Base-by-base conservation (phyloP, 2,797 vertebrate genomes). In the Morus bassanus region DNA sequence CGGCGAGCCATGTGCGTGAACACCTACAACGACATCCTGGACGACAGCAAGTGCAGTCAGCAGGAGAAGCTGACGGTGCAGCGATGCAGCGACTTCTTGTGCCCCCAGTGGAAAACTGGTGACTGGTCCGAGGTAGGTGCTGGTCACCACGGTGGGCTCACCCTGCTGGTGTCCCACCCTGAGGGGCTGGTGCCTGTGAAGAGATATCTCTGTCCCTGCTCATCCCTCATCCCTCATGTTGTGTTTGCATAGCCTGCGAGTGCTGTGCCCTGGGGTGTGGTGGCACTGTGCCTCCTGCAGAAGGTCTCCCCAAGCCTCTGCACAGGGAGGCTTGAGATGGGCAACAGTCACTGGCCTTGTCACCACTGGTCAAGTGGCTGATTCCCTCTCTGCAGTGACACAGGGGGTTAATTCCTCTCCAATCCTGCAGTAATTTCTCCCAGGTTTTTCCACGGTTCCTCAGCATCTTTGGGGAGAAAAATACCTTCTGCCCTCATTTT, bases 111-210 rank as follows among this genome's bases (percentile, higher is more conserved):
- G 99, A 99, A 99, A 98, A 98, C 98, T 0, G 99, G 98, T 1
- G 99, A 99, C 75, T 99, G 99, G 99, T 99, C 99, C 1, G 99
- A 99, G 98, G 99, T 99, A 95, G 98, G 98, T 94, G 68, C 48
- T 64, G 70, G 39, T 70, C 19, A 4, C 41, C 72, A 35, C 33
- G 23, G 5, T 31, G 69, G 27, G n/a, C 27, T 81, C 24, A 5
- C 19, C 31, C 43, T 60, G 30, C 80, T n/a, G 25, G 30, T 24
- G 9, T 39, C 37, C 39, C 24, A 11, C 16, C 4, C 31, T 8
- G 30, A 57, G 48, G 43, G 25, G 8, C 18, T 70, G 67, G 11
- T 51, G 24, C 22, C 64, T 57, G 56, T 13, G 33, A 13, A 45
- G 63, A 56, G 13, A 5, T 4, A 16, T 17, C n/a, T 56, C 31